Conservation (phyloP, 2,888 invertebrate genomes). For the Nymphalis polychloros region DNA sequence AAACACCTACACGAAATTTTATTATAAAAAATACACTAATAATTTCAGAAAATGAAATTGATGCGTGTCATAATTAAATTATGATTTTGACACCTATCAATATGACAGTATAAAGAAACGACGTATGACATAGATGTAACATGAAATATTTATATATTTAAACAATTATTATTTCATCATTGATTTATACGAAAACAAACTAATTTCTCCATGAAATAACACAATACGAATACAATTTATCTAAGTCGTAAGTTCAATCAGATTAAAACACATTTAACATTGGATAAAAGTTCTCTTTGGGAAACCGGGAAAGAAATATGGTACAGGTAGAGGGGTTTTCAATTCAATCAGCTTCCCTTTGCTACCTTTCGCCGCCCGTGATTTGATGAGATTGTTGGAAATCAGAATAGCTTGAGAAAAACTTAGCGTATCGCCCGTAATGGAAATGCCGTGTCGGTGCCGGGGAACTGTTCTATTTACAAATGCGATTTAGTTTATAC, state of each 20-base stretch:
- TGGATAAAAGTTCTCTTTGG: conserved; percentile 77
- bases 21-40: no score
- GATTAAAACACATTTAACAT: conserved; percentile 80
- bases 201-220: conserved; percentile 13
- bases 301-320: conserved; percentile 76
- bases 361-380: conserved; percentile 64
- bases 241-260: conserved; percentile 76
- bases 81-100: no score
- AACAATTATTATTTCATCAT: neutral
- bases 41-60: no score
- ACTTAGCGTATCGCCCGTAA: conserved; percentile 58
- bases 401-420: conserved; percentile 70
- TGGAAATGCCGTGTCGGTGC: conserved; percentile 63
- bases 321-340: conserved; percentile 70
- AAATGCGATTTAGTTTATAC: conserved; percentile 36
- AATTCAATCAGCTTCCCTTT: conserved; percentile 79
- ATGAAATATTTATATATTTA: no score
- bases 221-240: conserved; percentile 57
- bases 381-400: conserved; percentile 80
- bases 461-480: conserved; percentile 41
- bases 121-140: no score
- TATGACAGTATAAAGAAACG: no score
- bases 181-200: neutral
- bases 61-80: no score
- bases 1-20: no score